Percentiles rank a stretch among this genome's conserved stretches.
Conservation (phyloP, 1,140 invertebrate species). For the Diprion similis region DNA sequence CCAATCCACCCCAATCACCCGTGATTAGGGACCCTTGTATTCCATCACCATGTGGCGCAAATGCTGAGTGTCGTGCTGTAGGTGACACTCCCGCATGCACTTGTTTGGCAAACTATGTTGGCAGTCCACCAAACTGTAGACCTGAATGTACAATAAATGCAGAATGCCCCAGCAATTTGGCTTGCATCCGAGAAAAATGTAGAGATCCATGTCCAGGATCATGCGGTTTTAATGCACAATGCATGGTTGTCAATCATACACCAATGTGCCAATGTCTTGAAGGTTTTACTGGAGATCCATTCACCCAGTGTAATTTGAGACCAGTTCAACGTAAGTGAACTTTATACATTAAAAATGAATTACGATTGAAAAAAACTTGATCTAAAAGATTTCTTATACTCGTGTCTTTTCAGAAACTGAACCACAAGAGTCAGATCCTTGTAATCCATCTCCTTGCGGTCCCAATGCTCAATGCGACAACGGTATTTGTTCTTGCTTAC, state of each 20-base stretch:
- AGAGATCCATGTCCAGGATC: slow-evolving; percentile 63
- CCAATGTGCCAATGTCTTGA: slow-evolving; percentile 65
- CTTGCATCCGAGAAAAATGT: slow-evolving; percentile 71
- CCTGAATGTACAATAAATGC: slow-evolving; percentile 75
- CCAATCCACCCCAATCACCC: slow-evolving; percentile 37
- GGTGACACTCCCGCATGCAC: slow-evolving; percentile 67
- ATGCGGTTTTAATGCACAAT: slow-evolving; percentile 66
- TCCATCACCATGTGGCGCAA: slow-evolving; percentile 64
- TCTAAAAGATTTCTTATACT: no score
- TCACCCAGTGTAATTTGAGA: slow-evolving; percentile 63
- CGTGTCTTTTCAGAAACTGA: background rate
- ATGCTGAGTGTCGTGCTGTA: slow-evolving; percentile 63
- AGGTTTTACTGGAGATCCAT: slow-evolving; percentile 63
- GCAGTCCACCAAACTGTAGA: slow-evolving; percentile 68
- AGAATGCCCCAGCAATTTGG: slow-evolving; percentile 68
- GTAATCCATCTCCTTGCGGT: slow-evolving; percentile 70
- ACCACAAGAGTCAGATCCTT: slow-evolving; percentile 59
- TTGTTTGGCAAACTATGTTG: slow-evolving; percentile 68
- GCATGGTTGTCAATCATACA: slow-evolving; percentile 65
- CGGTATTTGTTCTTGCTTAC: slow-evolving; percentile 57
- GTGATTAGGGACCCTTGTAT: slow-evolving; percentile 61
- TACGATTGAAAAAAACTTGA: slow-evolving; percentile 1
- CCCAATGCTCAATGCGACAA: slow-evolving; percentile 64
- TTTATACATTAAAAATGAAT: slow-evolving; percentile 6
- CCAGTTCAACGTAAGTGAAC: slow-evolving; percentile 29